Conservation (phyloP, 2,888 invertebrate species). For the Monopis laevigella region DNA sequence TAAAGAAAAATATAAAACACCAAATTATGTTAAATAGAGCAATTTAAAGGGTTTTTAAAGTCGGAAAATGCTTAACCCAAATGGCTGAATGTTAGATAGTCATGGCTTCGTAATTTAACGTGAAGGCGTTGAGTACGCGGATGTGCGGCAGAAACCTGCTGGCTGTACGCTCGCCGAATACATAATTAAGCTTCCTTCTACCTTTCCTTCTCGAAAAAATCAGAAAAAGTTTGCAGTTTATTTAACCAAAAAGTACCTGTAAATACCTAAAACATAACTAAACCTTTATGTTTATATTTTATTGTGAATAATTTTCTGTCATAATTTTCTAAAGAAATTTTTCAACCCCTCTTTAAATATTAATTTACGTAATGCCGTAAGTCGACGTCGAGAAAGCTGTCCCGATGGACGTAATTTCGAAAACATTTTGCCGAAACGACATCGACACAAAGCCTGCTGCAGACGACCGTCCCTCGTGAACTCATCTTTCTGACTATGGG, state of each 20-base stretch:
- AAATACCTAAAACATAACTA: too few species aligned
- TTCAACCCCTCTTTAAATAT: neutral
- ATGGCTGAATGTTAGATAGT: constrained; percentile 10
- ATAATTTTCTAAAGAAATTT: neutral
- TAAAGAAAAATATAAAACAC: too few species aligned
- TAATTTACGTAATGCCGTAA: constrained; percentile 8
- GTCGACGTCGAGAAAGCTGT: constrained; percentile 15
- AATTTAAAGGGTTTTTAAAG: constrained; percentile 4
- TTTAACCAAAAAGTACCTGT: neutral
- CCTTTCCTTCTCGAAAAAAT: constrained; percentile 9
- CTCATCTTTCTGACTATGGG: constrained; percentile 25
- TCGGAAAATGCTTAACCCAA: constrained; percentile 5
- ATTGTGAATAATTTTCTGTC: neutral
- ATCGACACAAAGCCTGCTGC: constrained; percentile 21
- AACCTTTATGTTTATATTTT: neutral
- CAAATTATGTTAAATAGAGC: constrained; percentile 5
- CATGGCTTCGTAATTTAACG: constrained; percentile 11
- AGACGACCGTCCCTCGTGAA: constrained; percentile 30
- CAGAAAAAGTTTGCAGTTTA: constrained; percentile 8
- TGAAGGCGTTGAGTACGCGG: constrained; percentile 11
- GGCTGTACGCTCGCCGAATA: constrained; percentile 10
- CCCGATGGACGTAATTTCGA: constrained; percentile 19
- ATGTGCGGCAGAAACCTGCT: constrained; percentile 12
- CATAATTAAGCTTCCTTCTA: constrained; percentile 11
- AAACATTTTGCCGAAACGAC: constrained; percentile 18